A percentile compares a stretch with the other conserved stretches of the same genome.
Evolutionary conservation across 2,797 vertebrate genomes (phyloP).

Genomic region (Dryobates pubescens): DNA sequence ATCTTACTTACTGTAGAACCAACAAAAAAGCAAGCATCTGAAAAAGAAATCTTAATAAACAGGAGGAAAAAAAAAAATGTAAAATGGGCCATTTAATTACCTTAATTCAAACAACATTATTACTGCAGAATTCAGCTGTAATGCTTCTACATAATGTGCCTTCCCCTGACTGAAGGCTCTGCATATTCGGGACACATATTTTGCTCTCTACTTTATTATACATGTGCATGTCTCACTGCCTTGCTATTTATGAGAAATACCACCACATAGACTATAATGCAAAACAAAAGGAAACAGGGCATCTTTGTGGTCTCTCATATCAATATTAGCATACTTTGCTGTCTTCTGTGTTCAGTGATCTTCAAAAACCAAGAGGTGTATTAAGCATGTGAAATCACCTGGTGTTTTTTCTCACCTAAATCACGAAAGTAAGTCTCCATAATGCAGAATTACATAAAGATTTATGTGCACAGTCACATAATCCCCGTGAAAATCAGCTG

Average conservation of each 20-base stretch:
- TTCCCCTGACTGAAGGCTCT: not conserved
- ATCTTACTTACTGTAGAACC: not conserved
- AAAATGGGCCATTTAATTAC: slow-evolving; percentile 7
- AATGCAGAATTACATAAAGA: slow-evolving; percentile 55
- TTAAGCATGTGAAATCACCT: slow-evolving; percentile 12
- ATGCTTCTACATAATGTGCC: not conserved
- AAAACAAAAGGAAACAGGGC: slow-evolving; percentile 41
- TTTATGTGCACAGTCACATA: slow-evolving; percentile 2
- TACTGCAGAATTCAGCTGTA: not conserved
- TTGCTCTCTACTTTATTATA: not conserved
- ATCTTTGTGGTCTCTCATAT: not conserved
- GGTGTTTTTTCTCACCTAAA: slow-evolving; percentile 27
- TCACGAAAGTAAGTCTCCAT: not conserved
- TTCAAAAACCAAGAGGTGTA: not conserved
- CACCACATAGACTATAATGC: not conserved
- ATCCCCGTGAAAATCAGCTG: slow-evolving; percentile 60
- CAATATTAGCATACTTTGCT: not conserved
- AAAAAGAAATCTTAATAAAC: slow-evolving; percentile 18
- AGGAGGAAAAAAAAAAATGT: not conserved
- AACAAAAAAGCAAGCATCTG: not conserved
- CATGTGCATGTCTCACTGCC: not conserved
- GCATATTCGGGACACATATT: not conserved
- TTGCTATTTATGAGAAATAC: not conserved
- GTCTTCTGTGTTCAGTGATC: not conserved
- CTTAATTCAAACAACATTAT: not conserved